These are phyloP conservation scores for Lanius collurio DNA, from an alignment of 2,113 vertebrate genomes.

Conservation along the genomic window DNA sequence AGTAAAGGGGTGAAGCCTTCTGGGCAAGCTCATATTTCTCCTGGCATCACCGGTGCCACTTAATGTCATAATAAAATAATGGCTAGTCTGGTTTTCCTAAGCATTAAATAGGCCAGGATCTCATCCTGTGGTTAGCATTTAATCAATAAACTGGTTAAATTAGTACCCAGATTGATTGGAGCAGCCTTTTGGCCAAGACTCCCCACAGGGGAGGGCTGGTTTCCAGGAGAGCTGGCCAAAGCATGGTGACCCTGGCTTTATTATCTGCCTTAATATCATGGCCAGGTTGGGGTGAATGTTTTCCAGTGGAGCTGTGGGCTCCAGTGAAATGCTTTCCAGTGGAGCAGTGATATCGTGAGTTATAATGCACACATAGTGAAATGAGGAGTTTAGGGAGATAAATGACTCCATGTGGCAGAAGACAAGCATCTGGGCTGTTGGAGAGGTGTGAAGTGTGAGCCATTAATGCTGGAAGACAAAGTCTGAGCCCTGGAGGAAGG, in stretches of 20 bases:
- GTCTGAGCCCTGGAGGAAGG: not conserved
- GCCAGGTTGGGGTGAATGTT: accelerated
- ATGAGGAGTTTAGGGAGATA: not conserved
- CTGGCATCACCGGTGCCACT: not conserved
- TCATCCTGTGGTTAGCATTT: not conserved
- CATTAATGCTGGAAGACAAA: not conserved
- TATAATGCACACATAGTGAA: not conserved
- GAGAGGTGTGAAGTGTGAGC: not conserved
- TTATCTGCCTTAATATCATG: not conserved
- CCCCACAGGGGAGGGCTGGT: not conserved
- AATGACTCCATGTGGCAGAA: not conserved
- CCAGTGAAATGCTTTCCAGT: not conserved
- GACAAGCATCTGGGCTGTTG: not conserved
- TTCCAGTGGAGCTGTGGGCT: not conserved
- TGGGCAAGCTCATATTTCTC: not conserved
- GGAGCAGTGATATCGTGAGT: accelerated
- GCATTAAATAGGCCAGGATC: not conserved
- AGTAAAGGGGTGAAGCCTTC: not conserved
- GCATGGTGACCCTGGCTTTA: not conserved
- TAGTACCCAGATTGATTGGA: not conserved
- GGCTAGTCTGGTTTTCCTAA: not conserved
- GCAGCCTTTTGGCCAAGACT: not conserved
- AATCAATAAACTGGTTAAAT: not conserved
- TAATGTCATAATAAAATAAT: not conserved
- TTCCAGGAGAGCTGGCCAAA: not conserved